phyloP scores from a whole-genome alignment of 2,888 invertebrate genomes.

The Sisyra nigra region DNA sequence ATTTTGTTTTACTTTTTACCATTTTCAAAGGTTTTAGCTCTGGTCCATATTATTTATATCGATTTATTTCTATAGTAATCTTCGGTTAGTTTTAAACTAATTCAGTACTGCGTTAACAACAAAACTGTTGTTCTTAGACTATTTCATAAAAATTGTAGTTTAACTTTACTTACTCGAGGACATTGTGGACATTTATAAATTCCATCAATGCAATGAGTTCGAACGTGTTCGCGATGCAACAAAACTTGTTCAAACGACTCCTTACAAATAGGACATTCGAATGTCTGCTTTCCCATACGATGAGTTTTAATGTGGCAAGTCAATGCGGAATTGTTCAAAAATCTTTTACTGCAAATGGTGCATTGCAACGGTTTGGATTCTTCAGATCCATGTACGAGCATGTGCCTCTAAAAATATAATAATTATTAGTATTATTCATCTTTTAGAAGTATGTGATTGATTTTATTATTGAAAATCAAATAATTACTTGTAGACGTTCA shows the following conservation, averaged over 20 bases:
- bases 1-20: too few species aligned
- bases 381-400: conserved; percentile 46
- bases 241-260: conserved; percentile 47
- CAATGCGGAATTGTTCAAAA: conserved; percentile 55
- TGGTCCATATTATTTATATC: too few species aligned
- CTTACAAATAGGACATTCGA: conserved; percentile 59
- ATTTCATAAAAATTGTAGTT: too few species aligned
- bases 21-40: too few species aligned
- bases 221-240: conserved; percentile 47
- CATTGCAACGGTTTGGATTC: conserved; percentile 55
- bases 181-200: conserved; percentile 54
- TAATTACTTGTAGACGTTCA: conserved; percentile 35
- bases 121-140: too few species aligned
- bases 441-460: background rate
- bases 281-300: conserved; percentile 39
- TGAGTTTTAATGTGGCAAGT: conserved; percentile 57
- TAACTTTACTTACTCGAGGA: conserved; percentile 31
- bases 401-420: conserved; percentile 34
- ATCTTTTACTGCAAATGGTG: conserved; percentile 43
- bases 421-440: background rate
- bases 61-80: too few species aligned
- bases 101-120: too few species aligned
- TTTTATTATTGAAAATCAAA: background rate
- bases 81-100: too few species aligned
- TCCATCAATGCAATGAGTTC: conserved; percentile 43